Base-by-base conservation (phyloP, 2,888 invertebrate genomes). In the Caenorhabditis drosophilae region DNA sequence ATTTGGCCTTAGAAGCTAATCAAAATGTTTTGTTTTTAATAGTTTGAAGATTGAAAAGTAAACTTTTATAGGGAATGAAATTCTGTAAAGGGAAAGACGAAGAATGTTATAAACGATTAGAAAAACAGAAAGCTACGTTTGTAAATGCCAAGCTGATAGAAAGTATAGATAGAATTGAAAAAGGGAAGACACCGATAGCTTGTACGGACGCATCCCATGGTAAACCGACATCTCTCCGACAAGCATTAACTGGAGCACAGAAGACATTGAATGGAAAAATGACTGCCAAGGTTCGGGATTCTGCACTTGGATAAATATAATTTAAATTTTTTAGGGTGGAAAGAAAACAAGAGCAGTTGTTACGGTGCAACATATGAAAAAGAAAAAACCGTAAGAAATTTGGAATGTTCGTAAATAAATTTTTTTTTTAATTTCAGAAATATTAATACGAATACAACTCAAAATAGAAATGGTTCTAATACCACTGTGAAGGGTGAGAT, bases 81-180 rank as follows among this genome's bases (percentile, higher is more conserved):
- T 82, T 82, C 55, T 83, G 83, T 70, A 83, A 83, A 52, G 83
- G 81, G 46, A 83, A 83, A 53, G 76, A 76, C 41, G 63, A 67
- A 4, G 69, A 61, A 23, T 70, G 67, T 51, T 62, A 73, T 47
- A 38, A 49, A 9, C 74, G 79, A 44, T 62, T 83, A 46, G 80
- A 83, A 42, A 63, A 60, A n/a, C 83, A 84, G 52, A 70, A 77
- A 22, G 69, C 70, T 36, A 56, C 67, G 9, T 76, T 83, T 31
- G 81, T 83, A 16, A 80, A 80, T 47, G 71, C 71, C 66, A 83
- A 83, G 51, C 76, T 83, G 22, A 73, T 81, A 36, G 80, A 84
- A 52, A 83, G 83, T 22, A 83, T 83, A 40, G 75, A 76, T 40
- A 68, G 83, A n/a, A 82, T 83, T 20, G 83, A 83, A 56, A 78